Base-by-base conservation (phyloP, 2,113 vertebrate genomes). In the Rhegmatorhina hoffmannsi region DNA sequence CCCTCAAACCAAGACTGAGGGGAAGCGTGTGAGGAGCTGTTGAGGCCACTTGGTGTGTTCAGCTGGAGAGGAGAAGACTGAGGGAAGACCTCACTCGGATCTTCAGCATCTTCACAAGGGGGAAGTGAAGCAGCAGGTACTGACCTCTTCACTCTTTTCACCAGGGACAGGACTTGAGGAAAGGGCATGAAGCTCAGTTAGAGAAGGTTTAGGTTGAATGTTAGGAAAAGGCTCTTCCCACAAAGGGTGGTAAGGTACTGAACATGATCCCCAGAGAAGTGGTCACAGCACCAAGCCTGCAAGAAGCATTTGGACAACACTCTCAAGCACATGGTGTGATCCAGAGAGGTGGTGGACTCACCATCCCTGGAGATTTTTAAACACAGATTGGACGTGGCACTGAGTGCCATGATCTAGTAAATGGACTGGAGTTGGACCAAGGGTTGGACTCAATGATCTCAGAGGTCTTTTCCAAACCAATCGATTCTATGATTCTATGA, bases 11-110 rank as follows among this genome's bases (percentile, higher is more conserved):
- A 38, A 38, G 38, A 38, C 38, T 10, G 38, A 38, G 38, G 3
- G 3, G 33, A 44, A 36, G 25, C 0, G 2, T 9, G 17, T 26
- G 33, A 52, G 4, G 7, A 67, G 15, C 0, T 1, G 3, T 31
- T 25, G 52, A 68, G 44, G 9, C 1, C 9, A 9, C 44, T 17
- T 1, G 34, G 25, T 26, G 20, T 59, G 44, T 4, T 43, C 44
- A 76, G 44, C 10, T 7, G 20, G 10, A 47, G 29, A 33, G 24
- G 49, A 36, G 47, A 25, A 59, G 16, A 13, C 56, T 52, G 55
- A 34, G 25, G 8, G 6, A 13, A 72, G 36, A 20, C 5, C 36
- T 34, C 33, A 25, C 0, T 11, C 13, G 11, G 29, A 55, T 31
- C 53, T 55, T 31, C 29, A 55, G 1, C 7, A 16, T 13, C 16